Evolutionary conservation across 2,113 vertebrate genomes (phyloP), one percentile per base, ranked within the genome.

Genomic region (Menura novaehollandiae): DNA sequence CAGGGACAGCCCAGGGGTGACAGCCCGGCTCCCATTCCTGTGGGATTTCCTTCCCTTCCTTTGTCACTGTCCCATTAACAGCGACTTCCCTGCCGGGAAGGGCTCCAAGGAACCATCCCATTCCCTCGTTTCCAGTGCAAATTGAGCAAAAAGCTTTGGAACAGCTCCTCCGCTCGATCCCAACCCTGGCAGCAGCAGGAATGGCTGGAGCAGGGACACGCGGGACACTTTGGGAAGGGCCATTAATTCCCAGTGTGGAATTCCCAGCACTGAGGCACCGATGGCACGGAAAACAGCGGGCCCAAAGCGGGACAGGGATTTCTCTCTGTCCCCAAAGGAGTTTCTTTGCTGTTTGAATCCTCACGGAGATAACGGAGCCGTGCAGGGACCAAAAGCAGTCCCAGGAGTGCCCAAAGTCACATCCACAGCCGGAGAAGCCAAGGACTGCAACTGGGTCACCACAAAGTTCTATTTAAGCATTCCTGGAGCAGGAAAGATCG

Each of bases 131-230:
- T 76, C 72, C 60, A 60, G 56, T 12, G 17, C 14, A 80, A 92
- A 80, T 39, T 6, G 47, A 87, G 39, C 32, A 47, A 67, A 84
- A 67, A 26, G 44, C 49, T 58, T 43, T 89, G 51, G 27, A 79
- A 66, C 11, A 69, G 73, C 58, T 80, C 23, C 52, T n/a, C 62
- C 20, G 41, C 47, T 76, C 73, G 24, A 89, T 43, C 35, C 30
- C 21, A 56, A 15, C 22, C 11, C 64, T 30, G n/a, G 35, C 69
- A 30, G 49, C 0, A 22, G 67, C 46, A 69, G 32, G 27, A 49
- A 32, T 0, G 21, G 6, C 60, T 27, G 14, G 12, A 56, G 37
- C 1, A 69, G n/a, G n/a, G n/a, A n/a, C n/a, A n/a, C n/a, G n/a
- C n/a, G 37, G 0, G 18, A 39, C 3, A 1, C n/a, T 19, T 46